A percentile compares a stretch with the other conserved stretches of the same genome.
Evolutionary conservation across 2,797 vertebrate species (phyloP).

Genomic region (Cheirogaleus major): DNA sequence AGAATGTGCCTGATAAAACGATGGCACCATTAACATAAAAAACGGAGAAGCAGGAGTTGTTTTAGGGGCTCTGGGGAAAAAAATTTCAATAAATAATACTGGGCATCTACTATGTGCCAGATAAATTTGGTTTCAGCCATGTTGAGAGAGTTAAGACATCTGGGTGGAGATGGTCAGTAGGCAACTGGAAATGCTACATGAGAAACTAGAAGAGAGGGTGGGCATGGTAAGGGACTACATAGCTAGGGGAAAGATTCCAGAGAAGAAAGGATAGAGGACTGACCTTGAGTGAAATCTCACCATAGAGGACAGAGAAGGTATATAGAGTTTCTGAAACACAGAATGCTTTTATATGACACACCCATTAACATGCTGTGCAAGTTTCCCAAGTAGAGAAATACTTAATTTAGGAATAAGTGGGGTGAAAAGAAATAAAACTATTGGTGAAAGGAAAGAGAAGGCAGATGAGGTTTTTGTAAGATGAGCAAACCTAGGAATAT

Average conservation of each 20-base stretch:
- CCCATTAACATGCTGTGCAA: neutral
- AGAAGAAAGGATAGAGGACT: neutral
- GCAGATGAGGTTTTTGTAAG: conserved; percentile 4
- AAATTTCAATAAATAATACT: neutral
- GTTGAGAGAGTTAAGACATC: neutral
- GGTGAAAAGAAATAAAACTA: conserved; percentile 29
- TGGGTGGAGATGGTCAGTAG: neutral
- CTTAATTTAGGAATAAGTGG: conserved; percentile 13
- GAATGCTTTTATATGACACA: neutral
- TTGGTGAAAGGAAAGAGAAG: neutral
- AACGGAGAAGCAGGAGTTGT: neutral
- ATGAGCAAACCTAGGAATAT: conserved; percentile 24
- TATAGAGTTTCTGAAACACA: conserved; percentile 14
- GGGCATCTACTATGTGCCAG: neutral
- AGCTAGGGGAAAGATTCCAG: neutral
- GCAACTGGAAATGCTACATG: neutral
- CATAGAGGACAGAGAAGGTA: neutral
- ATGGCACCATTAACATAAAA: neutral
- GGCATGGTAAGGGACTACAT: neutral
- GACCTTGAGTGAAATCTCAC: conserved; percentile 3
- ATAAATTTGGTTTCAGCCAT: conserved; percentile 5
- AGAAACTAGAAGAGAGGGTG: conserved; percentile 18
- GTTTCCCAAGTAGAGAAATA: conserved; percentile 25
- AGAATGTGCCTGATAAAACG: conserved; percentile 1
- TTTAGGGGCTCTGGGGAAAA: neutral